These are phyloP conservation scores for Boulengeromyrus knoepffleri DNA, from an alignment of 2,113 vertebrate genomes.

Conservation along the genomic window DNA sequence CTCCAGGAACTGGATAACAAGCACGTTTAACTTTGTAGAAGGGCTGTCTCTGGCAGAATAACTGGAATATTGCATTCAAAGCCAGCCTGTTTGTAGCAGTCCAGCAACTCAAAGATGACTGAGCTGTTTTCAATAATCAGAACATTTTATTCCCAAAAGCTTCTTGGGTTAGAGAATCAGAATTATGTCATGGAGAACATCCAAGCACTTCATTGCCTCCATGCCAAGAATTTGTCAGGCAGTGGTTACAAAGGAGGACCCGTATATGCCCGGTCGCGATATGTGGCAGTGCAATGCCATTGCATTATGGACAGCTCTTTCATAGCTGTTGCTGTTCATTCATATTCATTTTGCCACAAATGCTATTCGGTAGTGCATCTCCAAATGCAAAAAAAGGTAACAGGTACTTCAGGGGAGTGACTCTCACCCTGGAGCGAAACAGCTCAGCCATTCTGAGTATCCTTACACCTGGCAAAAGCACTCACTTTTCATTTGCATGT, in stretches of 20 bases:
- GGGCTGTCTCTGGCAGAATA: not conserved
- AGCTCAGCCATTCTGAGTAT: constrained; percentile 52
- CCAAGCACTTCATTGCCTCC: constrained; percentile 38
- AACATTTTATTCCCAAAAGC: constrained; percentile 9
- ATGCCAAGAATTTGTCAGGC: constrained; percentile 53
- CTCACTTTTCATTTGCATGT: not conserved
- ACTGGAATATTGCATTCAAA: constrained; percentile 6
- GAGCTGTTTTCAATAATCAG: constrained; percentile 47
- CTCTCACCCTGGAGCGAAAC: constrained; percentile 35
- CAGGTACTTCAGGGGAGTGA: constrained; percentile 14
- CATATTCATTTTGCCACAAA: not conserved
- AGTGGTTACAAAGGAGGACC: constrained; percentile 58
- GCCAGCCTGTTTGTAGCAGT: not conserved
- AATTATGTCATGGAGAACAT: constrained; percentile 47
- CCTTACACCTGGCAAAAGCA: not conserved
- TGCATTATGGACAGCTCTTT: not conserved
- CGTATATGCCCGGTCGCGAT: constrained; percentile 54
- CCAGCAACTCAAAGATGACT: constrained; percentile 37
- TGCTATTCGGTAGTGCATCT: not conserved
- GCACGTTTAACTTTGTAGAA: not conserved
- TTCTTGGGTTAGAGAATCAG: constrained; percentile 34
- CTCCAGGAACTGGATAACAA: not conserved
- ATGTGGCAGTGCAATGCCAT: constrained; percentile 40
- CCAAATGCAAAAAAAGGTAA: not conserved
- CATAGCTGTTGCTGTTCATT: not conserved